Evolutionary conservation across 2,888 invertebrate species (phyloP), one percentile per base, ranked within the genome.

Genomic region (Diplazon laetatorius): DNA sequence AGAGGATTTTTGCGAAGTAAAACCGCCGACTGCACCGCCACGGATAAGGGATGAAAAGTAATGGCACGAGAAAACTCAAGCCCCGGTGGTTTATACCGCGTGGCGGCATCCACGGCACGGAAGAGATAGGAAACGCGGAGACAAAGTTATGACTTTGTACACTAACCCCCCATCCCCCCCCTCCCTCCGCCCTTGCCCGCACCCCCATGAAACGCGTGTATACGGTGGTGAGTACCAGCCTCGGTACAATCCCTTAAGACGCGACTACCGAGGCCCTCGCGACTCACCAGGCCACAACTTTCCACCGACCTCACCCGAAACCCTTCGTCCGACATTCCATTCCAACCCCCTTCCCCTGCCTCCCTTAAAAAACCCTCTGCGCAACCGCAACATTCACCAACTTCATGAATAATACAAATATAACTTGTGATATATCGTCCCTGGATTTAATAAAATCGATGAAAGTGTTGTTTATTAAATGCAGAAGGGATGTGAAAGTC

Each of bases 1-100:
- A 52, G 22, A 14, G 50, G 50, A 14, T 44, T n/a, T n/a, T n/a
- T n/a, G n/a, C n/a, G 42, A 50, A 59, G 68, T 44, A 79, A 78
- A 65, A 71, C 66, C 66, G 71, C 72, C 69, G 70, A 59, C 39
- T 59, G 59, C 77, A 60, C 48, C 66, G 69, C 57, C 52, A 69
- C 65, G 76, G 75, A 81, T 81, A 81, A 82, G 81, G 78, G 76
- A 82, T 81, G 82, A 80, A 78, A 82, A 82, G 81, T 80, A 81
- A 82, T 80, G 80, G 81, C 76, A 71, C 73, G 81, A 75, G 76
- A 73, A 81, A 78, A 80, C 78, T 78, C 74, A 71, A 66, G 48
- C 65, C 50, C n/a, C 30, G 30, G 30, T 30, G 30, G 6, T 30
- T n/a, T 20, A 50, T 39, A 50, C 52, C 39, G 52, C 30, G 30